Percentiles rank a stretch among this genome's conserved stretches.
phyloP scores from a whole-genome alignment of 2,797 vertebrate genomes.

The Hoplostethus mediterraneus region DNA sequence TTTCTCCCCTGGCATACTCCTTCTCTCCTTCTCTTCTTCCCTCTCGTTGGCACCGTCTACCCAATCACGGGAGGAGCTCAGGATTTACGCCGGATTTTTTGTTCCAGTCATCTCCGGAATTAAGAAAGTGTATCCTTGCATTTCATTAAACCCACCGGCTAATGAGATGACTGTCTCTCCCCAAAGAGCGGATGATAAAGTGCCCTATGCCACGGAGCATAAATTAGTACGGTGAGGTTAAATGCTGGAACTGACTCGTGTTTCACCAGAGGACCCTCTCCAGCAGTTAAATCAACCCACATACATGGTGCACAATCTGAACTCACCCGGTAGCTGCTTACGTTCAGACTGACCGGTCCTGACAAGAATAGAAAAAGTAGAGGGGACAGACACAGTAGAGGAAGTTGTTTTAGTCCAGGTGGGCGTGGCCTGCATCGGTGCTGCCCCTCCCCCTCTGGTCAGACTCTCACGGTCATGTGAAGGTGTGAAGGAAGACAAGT shows the following conservation, averaged over 20 bases:
- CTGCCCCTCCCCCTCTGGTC: too few relatives aligned
- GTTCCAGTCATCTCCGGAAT: conserved; percentile 96
- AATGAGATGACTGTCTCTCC: conserved; percentile 99
- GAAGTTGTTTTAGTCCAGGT: too few relatives aligned
- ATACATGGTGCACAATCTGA: conserved; percentile 96
- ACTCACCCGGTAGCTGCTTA: conserved; percentile 84
- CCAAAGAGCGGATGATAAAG: conserved; percentile 99
- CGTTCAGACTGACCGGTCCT: conserved; percentile 51
- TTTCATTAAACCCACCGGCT: conserved; percentile 99
- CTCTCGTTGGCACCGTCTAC: conserved; percentile 62
- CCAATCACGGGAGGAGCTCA: conserved; percentile 76
- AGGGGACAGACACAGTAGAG: too few relatives aligned
- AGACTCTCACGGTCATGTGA: too few relatives aligned
- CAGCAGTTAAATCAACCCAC: conserved; percentile 98
- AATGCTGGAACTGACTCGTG: conserved; percentile 99
- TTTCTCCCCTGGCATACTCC: conserved; percentile 19
- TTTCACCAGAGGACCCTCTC: conserved; percentile 98
- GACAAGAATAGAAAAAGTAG: conserved; percentile 15
- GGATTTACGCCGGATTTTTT: conserved; percentile 98
- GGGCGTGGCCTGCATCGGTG: too few relatives aligned
- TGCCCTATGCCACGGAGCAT: conserved; percentile 94
- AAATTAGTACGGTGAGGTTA: conserved; percentile 99
- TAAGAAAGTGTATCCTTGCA: conserved; percentile 98
- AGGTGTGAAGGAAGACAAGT: too few relatives aligned
- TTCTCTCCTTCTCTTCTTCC: conserved; percentile 40